Evolutionary conservation across 2,797 vertebrate species (phyloP), one percentile per base, ranked within the genome.

Genomic region (Mus minutoides): DNA sequence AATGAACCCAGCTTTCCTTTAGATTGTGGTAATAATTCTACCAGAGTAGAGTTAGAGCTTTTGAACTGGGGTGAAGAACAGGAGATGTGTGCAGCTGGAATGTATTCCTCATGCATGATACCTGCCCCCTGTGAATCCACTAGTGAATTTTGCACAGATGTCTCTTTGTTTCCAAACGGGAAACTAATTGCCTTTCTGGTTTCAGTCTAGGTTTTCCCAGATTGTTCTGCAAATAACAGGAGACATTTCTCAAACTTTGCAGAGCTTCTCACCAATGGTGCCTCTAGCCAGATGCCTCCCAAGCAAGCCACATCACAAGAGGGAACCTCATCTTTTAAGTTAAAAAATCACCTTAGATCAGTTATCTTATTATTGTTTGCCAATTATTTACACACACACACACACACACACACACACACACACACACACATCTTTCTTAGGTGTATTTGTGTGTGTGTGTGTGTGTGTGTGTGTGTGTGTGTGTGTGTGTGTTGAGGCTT

Each of bases 161-260:
- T 98, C 98, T 98, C 98, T 98, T 98, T 98, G 98, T 98, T 98
- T 98, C 98, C 12, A 1, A 97, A 98, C 75, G 97, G 97, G 95
- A 98, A 98, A 98, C 97, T 97, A 98, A 98, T 98, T 98, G 98
- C 97, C 97, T 98, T 98, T 98, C 98, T 98, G 98, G 96, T 98
- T 98, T 97, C 97, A 97, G 96, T 94, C 97, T 97, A 98, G 98
- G 97, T 98, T 98, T 98, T 97, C 97, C 96, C 88, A 73, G 88
- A 91, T 96, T 95, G 93, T 96, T 97, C 94, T 88, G 86, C 97
- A 98, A 98, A 98, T 98, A 98, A 97, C 95, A 97, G 97, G 98
- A 97, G 91, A 96, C 96, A 97, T 97, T 97, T 96, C 98, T 97
- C 96, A 96, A 97, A 98, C 97, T 98, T 98, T 97, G 91, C 96